phyloP scores from a whole-genome alignment of 2,113 vertebrate species.

The Vombatus ursinus region DNA sequence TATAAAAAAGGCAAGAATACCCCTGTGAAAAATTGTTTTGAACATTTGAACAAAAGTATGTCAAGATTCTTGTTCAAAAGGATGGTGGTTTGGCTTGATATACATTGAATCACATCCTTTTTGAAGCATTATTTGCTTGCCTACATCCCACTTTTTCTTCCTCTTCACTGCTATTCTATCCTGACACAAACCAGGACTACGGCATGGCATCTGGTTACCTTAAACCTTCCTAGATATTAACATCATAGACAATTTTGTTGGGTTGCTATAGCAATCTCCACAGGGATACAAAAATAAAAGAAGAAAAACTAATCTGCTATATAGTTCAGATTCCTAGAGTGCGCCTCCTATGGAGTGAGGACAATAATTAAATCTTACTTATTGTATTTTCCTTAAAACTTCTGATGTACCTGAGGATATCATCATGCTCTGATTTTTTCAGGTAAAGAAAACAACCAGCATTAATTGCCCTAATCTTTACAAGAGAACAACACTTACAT shows the following conservation, averaged over 20 bases:
- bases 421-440: constrained; percentile 73
- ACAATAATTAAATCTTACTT: constrained; percentile 82
- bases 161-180: constrained; percentile 7
- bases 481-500: constrained; percentile 45
- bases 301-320: constrained; percentile 78
- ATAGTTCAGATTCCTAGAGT: constrained; percentile 74
- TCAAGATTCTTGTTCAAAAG: constrained; percentile 53
- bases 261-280: constrained; percentile 81
- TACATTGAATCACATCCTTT: constrained; percentile 30
- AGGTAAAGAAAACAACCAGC: constrained; percentile 77
- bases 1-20: constrained; percentile 39
- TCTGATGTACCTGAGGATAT: constrained; percentile 78
- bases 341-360: constrained; percentile 73
- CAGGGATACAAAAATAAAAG: constrained; percentile 72
- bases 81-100: not conserved
- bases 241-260: constrained; percentile 68
- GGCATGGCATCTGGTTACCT: constrained; percentile 60
- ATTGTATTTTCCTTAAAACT: constrained; percentile 67
- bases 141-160: constrained; percentile 32
- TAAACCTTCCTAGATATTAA: constrained; percentile 66
- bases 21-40: not conserved
- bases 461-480: constrained; percentile 73
- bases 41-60: not conserved
- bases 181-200: constrained; percentile 28
- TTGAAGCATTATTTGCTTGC: not conserved